phyloP scores from a whole-genome alignment of 2,888 invertebrate species.

The Candidula unifasciata region DNA sequence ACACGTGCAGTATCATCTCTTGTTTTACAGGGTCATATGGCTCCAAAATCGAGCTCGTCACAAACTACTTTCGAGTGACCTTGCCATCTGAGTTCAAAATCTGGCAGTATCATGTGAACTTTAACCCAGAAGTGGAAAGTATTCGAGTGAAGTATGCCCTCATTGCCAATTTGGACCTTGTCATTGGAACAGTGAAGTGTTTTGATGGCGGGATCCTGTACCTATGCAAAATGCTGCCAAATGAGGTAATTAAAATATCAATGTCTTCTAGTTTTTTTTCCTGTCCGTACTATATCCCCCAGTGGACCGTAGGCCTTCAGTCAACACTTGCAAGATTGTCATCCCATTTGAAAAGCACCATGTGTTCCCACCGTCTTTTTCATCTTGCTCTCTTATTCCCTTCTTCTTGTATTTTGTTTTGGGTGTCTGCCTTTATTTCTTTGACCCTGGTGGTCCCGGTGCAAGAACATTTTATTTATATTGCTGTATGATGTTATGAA shows the following conservation, averaged over 20 bases:
- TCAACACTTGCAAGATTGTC: no score
- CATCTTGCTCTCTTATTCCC: no score
- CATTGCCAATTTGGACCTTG: constrained; percentile 63
- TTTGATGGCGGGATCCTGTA: constrained; percentile 77
- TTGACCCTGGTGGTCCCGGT: no score
- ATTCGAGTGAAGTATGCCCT: constrained; percentile 68
- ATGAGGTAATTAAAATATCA: constrained; percentile 10
- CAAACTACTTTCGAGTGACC: constrained; percentile 37
- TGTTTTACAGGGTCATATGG: constrained; percentile 39
- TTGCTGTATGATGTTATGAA: no score
- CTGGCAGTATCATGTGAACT: constrained; percentile 76
- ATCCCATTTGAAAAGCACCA: no score
- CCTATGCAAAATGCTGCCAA: constrained; percentile 64
- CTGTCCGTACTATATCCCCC: no score
- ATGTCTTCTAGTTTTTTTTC: no score
- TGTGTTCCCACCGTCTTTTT: no score
- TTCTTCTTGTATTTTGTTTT: no score
- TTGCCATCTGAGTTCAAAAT: constrained; percentile 53
- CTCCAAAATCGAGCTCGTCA: background rate
- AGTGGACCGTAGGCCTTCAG: no score
- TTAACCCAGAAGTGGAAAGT: constrained; percentile 71
- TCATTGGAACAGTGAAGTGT: constrained; percentile 67
- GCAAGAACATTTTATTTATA: no score
- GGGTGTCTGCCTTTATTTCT: no score
- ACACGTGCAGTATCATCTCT: background rate